phyloP scores from a whole-genome alignment of 2,888 invertebrate genomes.

The Tuta absoluta region DNA sequence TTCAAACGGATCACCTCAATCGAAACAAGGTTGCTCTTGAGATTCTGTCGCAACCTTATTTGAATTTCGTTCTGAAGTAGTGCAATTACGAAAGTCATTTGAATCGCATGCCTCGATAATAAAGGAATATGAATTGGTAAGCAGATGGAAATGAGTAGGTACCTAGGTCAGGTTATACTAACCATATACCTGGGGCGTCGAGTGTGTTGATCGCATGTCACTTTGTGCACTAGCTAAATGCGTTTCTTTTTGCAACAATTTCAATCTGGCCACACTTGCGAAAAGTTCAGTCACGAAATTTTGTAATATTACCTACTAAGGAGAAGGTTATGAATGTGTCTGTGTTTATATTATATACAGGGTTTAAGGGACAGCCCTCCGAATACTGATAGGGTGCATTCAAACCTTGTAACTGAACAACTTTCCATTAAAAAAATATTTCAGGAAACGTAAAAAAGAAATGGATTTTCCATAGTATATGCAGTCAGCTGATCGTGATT shows the following conservation, averaged over 20 bases:
- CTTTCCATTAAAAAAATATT: no score
- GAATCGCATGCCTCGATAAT: constrained; percentile 6
- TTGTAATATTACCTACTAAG: no score
- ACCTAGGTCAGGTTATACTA: no score
- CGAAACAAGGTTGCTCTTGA: constrained; percentile 9
- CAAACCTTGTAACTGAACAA: no score
- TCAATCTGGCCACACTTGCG: neutral
- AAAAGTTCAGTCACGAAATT: neutral
- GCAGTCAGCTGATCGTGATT: no score
- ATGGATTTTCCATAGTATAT: no score
- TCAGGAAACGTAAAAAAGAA: no score
- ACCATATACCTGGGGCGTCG: neutral
- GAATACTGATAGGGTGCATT: no score
- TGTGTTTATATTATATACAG: no score
- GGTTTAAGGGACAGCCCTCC: no score
- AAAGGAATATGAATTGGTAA: constrained; percentile 10
- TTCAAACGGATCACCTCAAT: constrained; percentile 9
- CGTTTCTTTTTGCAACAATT: neutral
- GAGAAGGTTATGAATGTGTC: no score
- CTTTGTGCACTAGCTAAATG: neutral
- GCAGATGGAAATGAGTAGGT: neutral
- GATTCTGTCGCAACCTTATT: constrained; percentile 6
- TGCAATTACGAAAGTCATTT: constrained; percentile 15
- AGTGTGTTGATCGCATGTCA: neutral
- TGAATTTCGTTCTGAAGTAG: constrained; percentile 3